Base-by-base conservation (phyloP, 2,797 vertebrate genomes). In the Potorous gilbertii region DNA sequence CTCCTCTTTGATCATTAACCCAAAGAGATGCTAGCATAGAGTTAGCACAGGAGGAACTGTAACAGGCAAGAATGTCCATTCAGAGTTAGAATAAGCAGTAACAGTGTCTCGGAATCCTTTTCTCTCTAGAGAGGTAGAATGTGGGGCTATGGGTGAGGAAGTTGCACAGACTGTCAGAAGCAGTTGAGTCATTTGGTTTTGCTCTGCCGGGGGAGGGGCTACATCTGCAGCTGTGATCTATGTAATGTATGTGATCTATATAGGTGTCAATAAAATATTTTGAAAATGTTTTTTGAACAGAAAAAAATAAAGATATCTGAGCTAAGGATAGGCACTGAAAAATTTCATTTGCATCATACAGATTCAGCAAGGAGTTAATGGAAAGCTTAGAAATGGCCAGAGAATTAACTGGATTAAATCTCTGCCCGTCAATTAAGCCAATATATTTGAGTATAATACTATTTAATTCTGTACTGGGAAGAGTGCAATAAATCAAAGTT, bases 341-440 rank as follows among this genome's bases (percentile, higher is more conserved):
- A 31, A 16, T 52, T 3, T 56, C 52, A 94, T 96, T 90, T 55
- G 55, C 46, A 92, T 94, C 62, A 74, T 0, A 18, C 12, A 1
- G 3, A 96, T 94, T 91, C 97, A 95, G 46, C 94, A 94, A 98
- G 93, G 98, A 97, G 98, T 98, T 98, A 98, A 98, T 93, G 94
- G 95, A 96, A 97, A 92, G 94, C 96, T 97, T 95, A 56, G 90
- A 91, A 62, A 92, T 94, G 46, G 55, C 96, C 95, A 28, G 52
- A 96, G 96, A 98, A 98, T 98, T 98, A 98, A 95, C 95, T 66
- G 94, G 94, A 98, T 98, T 98, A 98, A 98, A 98, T 97, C 97
- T 97, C 98, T 96, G 98, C 93, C 98, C 95, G 1, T 98, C 98
- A 98, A 98, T 99, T 98, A 98, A 98, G 97, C 96, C 98, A 97